A percentile compares a stretch with the other conserved stretches of the same genome.
Conservation (phyloP, 2,888 invertebrate species). For the Anticlea derivata region DNA sequence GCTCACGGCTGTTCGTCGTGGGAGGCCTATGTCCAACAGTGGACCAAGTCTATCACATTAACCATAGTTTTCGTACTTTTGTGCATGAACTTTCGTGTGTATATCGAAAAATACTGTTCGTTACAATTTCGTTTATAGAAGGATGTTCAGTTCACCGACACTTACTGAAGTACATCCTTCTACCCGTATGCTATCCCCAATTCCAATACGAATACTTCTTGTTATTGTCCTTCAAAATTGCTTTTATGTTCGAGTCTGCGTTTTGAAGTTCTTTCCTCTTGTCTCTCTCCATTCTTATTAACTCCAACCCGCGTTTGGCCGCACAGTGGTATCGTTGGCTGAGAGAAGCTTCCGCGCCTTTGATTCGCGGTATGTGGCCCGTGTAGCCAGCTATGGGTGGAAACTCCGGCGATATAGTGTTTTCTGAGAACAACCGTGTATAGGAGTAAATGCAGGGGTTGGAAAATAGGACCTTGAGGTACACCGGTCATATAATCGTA, state of each 20-base stretch:
- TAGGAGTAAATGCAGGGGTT: slow-evolving; percentile 9
- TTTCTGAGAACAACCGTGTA: slow-evolving; percentile 71
- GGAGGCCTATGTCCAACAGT: no score
- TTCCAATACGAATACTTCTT: slow-evolving; percentile 78
- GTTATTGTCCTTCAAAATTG: slow-evolving; percentile 67
- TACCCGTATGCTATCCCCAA: slow-evolving; percentile 83
- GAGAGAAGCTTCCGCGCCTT: slow-evolving; percentile 86
- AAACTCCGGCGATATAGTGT: slow-evolving; percentile 86
- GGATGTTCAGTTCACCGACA: slow-evolving; percentile 74
- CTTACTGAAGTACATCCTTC: slow-evolving; percentile 81
- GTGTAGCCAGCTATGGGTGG: slow-evolving; percentile 90
- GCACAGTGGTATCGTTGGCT: slow-evolving; percentile 87
- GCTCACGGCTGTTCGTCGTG: no score
- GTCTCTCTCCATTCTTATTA: slow-evolving; percentile 83
- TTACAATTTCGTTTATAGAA: slow-evolving; percentile 58
- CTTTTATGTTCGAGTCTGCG: slow-evolving; percentile 64
- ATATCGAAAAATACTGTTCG: slow-evolving; percentile 47
- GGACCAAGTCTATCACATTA: no score
- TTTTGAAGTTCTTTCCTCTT: slow-evolving; percentile 70
- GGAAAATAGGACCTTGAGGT: slow-evolving; percentile 29
- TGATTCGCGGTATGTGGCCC: slow-evolving; percentile 88
- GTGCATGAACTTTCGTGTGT: not conserved
- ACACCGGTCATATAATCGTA: slow-evolving; percentile 10
- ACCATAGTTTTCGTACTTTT: no score
- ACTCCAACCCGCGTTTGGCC: slow-evolving; percentile 85